phyloP scores from a whole-genome alignment of 2,888 invertebrate genomes.

The Apamea epomidion region DNA sequence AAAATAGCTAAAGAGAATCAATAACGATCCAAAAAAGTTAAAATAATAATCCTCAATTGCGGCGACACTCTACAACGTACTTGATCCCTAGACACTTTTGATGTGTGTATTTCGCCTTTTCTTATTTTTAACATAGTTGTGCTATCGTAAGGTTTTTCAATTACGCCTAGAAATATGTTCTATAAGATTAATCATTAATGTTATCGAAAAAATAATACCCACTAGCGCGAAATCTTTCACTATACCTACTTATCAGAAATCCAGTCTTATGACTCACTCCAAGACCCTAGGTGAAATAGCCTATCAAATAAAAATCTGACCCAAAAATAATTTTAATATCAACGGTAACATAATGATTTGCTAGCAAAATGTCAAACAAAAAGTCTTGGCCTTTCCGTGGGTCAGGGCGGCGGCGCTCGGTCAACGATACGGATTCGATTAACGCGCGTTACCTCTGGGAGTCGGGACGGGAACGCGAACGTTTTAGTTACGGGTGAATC shows the following conservation, averaged over 20 bases:
- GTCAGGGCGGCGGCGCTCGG: constrained; percentile 55
- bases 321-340: constrained; percentile 31
- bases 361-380: constrained; percentile 68
- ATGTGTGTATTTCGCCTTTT: not conserved
- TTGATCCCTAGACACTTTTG: too few species aligned
- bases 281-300: not conserved
- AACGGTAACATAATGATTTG: constrained; percentile 45
- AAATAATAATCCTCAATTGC: too few species aligned
- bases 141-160: not conserved
- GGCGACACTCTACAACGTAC: too few species aligned
- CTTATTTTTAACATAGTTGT: not conserved
- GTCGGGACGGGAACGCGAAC: constrained; percentile 45
- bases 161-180: not conserved
- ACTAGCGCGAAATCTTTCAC: too few species aligned
- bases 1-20: too few species aligned
- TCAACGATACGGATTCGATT: constrained; percentile 65
- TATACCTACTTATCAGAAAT: not conserved
- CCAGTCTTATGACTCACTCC: not conserved
- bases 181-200: not conserved
- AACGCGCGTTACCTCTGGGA: constrained; percentile 57
- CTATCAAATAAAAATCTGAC: constrained; percentile 11
- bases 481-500: constrained; percentile 44
- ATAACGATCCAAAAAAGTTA: too few species aligned
- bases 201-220: not conserved
- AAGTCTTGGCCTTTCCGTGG: constrained; percentile 68